A percentile compares a stretch with the other conserved stretches of the same genome.
Evolutionary conservation across 1,140 invertebrate genomes (phyloP).

Genomic region (Helicoverpa zea): DNA sequence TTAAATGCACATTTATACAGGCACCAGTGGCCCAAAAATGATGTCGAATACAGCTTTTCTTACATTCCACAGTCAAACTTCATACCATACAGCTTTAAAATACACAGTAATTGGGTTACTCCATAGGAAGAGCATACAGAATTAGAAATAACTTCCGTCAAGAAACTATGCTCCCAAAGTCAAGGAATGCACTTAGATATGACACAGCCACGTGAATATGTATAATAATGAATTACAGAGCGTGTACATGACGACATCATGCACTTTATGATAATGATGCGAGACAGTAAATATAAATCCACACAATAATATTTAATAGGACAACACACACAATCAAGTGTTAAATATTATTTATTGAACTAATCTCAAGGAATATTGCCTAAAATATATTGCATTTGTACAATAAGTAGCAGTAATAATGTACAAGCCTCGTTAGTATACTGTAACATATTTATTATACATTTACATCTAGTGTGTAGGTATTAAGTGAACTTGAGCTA

Average conservation of each 20-base stretch:
- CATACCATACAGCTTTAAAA: slow-evolving; percentile 49
- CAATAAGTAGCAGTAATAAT: slow-evolving; percentile 23
- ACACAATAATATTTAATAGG: slow-evolving; percentile 19
- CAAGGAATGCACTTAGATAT: slow-evolving; percentile 81
- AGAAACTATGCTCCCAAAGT: slow-evolving; percentile 70
- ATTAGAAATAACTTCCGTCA: slow-evolving; percentile 73
- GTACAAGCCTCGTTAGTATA: slow-evolving; percentile 31
- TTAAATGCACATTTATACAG: slow-evolving; percentile 82
- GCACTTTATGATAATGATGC: slow-evolving; percentile 10
- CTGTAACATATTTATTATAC: slow-evolving; percentile 42
- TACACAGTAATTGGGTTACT: slow-evolving; percentile 48
- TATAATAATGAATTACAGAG: slow-evolving; percentile 42
- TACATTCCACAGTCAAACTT: slow-evolving; percentile 64
- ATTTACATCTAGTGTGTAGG: slow-evolving; percentile 39
- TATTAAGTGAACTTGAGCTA: slow-evolving; percentile 31
- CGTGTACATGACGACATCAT: slow-evolving; percentile 33
- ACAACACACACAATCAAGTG: slow-evolving; percentile 16
- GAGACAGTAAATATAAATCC: slow-evolving; percentile 21
- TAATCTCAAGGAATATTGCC: slow-evolving; percentile 22
- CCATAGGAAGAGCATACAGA: slow-evolving; percentile 65
- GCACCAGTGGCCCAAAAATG: slow-evolving; percentile 74
- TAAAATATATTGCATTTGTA: slow-evolving; percentile 50
- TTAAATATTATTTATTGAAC: slow-evolving; percentile 26
- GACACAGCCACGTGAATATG: slow-evolving; percentile 73
- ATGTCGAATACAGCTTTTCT: slow-evolving; percentile 62